Base-by-base conservation (phyloP, 2,888 invertebrate genomes). In the Cremastinae sp. region DNA sequence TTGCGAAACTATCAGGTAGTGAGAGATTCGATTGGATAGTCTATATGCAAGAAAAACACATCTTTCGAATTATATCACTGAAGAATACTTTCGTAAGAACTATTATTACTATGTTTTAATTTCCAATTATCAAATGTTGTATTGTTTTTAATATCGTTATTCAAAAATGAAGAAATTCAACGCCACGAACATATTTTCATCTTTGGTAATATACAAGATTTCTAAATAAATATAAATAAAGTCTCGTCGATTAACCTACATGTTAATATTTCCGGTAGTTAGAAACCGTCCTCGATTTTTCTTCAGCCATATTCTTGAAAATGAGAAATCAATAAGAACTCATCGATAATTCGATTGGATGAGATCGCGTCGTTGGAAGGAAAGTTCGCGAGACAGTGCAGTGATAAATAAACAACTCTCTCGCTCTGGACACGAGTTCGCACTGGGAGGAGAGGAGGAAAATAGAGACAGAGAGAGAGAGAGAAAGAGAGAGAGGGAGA, bases 291-390 rank as follows among this genome's bases (percentile, higher is more conserved):
- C 16, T 45, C 16, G 5, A 3, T 28, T 37, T 22, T 14, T 3
- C 49, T 16, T 18, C 2, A 5, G 7, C 18, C 1, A 49, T 4
- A 1, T 49, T 1, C n/a, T 20, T 8, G 12, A 10, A 20, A 20
- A 22, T 39, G 39, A 51, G 9, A 35, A 20, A 62, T 39, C 20
- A 14, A 64, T 64, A 64, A n/a, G n/a, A n/a, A 39, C 20, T 64
- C 64, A 37, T 64, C 20, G 49, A 64, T 51, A 39, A 39, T 39
- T 14, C 12, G 14, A 39, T 39, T n/a, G 10, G 39, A 20, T 12
- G 39, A 8, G 39, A 41, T 47, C 10, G 20, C 28, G 28, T 39
- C 28, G 28, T 39, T 51, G 10, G 51, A 12, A 64, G 49, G 51
- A 64, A 64, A 64, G 39, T 22, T 39, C 20, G 14, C 10, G 18